Percentiles rank a stretch among this genome's conserved stretches.
phyloP scores from a whole-genome alignment of 2,888 invertebrate species.

The Scrobipalpa costella region DNA sequence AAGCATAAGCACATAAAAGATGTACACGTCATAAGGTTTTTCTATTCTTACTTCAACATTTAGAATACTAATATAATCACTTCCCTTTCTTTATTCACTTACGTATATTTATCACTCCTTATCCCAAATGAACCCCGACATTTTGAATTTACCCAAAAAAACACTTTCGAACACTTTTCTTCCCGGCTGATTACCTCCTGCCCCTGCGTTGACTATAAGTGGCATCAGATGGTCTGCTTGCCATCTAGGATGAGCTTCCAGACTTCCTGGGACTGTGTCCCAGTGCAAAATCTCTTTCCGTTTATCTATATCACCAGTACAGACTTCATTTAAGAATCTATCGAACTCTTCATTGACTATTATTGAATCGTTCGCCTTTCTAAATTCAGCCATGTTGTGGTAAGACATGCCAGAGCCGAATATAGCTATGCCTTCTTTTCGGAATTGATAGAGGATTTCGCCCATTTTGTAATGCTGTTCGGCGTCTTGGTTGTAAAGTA shows the following conservation, averaged over 20 bases:
- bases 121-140: conserved; percentile 53
- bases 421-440: conserved; percentile 49
- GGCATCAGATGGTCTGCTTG: conserved; percentile 4
- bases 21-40: no score
- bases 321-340: conserved; percentile 40
- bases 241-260: conserved; percentile 9
- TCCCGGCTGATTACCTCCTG: conserved; percentile 35
- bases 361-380: conserved; percentile 32
- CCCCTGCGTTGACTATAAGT: not conserved
- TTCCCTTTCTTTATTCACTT: no score
- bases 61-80: no score
- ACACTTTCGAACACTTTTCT: conserved; percentile 45
- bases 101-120: conserved; percentile 17
- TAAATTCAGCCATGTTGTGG: conserved; percentile 45
- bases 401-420: conserved; percentile 56
- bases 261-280: conserved; percentile 40
- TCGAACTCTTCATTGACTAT: conserved; percentile 43
- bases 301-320: conserved; percentile 34
- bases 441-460: conserved; percentile 45
- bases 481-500: conserved; percentile 49
- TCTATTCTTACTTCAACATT: no score
- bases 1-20: no score
- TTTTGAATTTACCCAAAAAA: conserved; percentile 42
- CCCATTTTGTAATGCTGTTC: conserved; percentile 49
- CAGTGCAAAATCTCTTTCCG: conserved; percentile 41